Percentiles rank a stretch among this genome's conserved stretches.
Conservation (phyloP, 2,113 vertebrate genomes). For the Oenanthe oenanthe region DNA sequence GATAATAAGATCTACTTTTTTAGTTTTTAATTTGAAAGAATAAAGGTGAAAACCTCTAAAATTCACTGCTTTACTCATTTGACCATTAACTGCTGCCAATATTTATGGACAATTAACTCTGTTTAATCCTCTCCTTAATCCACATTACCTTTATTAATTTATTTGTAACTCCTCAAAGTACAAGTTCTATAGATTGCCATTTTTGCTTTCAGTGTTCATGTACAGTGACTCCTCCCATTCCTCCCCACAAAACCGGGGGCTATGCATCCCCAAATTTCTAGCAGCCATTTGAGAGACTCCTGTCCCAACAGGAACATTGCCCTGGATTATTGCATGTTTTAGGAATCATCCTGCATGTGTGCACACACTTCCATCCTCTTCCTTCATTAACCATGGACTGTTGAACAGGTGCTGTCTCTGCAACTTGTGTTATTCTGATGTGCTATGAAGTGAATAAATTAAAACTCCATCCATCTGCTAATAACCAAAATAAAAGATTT, state of each 20-base stretch:
- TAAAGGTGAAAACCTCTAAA: neutral
- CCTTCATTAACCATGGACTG: neutral
- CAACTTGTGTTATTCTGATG: neutral
- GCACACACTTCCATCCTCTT: neutral
- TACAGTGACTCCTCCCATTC: neutral
- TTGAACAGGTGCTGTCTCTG: neutral
- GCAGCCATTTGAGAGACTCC: neutral
- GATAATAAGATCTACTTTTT: neutral
- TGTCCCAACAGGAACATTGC: neutral
- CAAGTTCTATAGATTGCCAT: neutral
- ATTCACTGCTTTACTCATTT: neutral
- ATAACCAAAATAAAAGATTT: conserved; percentile 5
- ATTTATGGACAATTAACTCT: neutral
- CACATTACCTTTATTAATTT: neutral
- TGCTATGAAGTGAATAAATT: conserved; percentile 1
- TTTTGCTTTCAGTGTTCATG: neutral
- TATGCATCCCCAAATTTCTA: neutral
- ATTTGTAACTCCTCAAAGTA: neutral
- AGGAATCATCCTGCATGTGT: neutral
- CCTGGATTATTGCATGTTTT: neutral
- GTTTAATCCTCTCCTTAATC: neutral
- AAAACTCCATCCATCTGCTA: neutral
- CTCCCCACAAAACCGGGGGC: neutral
- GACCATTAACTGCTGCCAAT: neutral
- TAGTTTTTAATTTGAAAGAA: neutral